phyloP scores from a whole-genome alignment of 1,140 invertebrate genomes.

The Drosophila serrata region DNA sequence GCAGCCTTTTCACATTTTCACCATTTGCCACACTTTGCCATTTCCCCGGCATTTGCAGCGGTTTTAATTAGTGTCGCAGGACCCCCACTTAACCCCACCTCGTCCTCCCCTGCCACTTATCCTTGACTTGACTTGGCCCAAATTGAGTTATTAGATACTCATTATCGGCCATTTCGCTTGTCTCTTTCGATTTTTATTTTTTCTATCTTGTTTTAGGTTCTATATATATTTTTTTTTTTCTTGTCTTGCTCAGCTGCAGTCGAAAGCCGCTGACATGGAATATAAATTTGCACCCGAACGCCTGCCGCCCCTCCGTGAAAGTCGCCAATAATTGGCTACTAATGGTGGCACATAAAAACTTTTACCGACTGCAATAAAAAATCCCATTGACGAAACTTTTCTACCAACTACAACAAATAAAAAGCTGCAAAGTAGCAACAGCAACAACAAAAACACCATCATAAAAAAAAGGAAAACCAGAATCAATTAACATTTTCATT shows the following conservation, averaged over 20 bases:
- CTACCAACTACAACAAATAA: conserved; percentile 54
- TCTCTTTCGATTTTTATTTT: conserved; percentile 4
- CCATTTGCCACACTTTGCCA: conserved; percentile 13
- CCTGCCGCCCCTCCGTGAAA: conserved; percentile 31
- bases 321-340: conserved; percentile 82
- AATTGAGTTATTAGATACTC: conserved; percentile 79
- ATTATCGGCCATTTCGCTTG: conserved; percentile 65
- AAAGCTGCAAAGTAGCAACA: conserved; percentile 31
- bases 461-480: conserved; percentile 40
- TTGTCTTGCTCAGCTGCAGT: conserved; percentile 63
- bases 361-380: conserved; percentile 76
- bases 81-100: conserved; percentile 8
- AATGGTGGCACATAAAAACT: conserved; percentile 80
- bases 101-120: conserved; percentile 26
- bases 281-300: conserved; percentile 63
- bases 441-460: conserved; percentile 13
- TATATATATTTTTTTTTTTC: background rate
- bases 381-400: conserved; percentile 63
- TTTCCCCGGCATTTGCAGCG: conserved; percentile 43
- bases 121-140: conserved; percentile 44
- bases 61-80: conserved; percentile 74
- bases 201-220: conserved; percentile 2
- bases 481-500: conserved; percentile 82
- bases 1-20: conserved; percentile 20
- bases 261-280: conserved; percentile 71